Percentiles rank a stretch among this genome's conserved stretches.
Evolutionary conservation across 2,888 invertebrate species (phyloP).

Genomic region (Noctuana brunneofusca): DNA sequence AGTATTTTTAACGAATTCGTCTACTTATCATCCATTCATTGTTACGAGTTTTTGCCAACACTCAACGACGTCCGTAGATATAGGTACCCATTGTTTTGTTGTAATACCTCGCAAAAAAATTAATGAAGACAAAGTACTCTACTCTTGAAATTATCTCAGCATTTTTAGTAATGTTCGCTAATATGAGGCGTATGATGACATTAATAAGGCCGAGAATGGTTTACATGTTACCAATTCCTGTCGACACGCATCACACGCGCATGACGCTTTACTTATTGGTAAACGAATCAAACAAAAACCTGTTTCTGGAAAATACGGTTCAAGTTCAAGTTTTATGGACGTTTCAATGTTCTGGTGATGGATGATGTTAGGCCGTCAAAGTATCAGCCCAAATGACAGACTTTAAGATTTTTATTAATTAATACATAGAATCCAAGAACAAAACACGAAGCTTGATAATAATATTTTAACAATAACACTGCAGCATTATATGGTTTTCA

Average conservation of each 20-base stretch:
- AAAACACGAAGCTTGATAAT: too few relatives aligned
- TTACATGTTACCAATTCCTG: not conserved
- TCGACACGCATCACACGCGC: conserved; percentile 21
- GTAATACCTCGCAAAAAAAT: conserved; percentile 17
- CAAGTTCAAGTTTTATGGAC: conserved; percentile 32
- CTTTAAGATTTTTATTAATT: too few relatives aligned
- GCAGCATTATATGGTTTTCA: too few relatives aligned
- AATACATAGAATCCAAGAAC: too few relatives aligned
- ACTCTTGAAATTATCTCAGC: conserved; percentile 17
- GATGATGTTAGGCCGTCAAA: conserved; percentile 1
- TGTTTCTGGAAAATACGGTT: conserved; percentile 26
- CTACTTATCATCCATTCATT: conserved; percentile 28
- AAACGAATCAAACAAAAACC: conserved; percentile 24
- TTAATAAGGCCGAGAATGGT: conserved; percentile 10
- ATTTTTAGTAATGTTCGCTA: conserved; percentile 21
- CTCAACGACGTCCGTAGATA: conserved; percentile 1
- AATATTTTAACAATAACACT: too few relatives aligned
- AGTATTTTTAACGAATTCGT: conserved; percentile 17
- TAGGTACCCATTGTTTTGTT: conserved; percentile 25
- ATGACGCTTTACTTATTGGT: conserved; percentile 10
- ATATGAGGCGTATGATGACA: conserved; percentile 12
- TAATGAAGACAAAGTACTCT: conserved; percentile 32
- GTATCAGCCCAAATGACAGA: not conserved
- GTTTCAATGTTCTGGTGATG: conserved; percentile 9
- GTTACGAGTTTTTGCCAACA: conserved; percentile 21